Evolutionary conservation across 2,888 invertebrate genomes (phyloP), one percentile per base, ranked within the genome.

Genomic region (Crematogaster levior): DNA sequence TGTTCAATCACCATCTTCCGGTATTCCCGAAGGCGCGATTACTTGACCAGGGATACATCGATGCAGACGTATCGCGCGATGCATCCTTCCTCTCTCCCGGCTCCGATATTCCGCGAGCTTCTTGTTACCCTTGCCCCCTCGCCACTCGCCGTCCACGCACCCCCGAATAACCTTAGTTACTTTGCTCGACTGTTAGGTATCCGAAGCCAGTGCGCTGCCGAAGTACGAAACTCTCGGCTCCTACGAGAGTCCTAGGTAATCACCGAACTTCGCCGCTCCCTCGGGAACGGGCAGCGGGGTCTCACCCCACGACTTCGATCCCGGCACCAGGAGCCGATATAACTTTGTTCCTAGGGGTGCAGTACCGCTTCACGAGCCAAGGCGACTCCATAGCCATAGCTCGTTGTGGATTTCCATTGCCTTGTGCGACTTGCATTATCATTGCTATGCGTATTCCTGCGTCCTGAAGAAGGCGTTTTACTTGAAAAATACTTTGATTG

Each of bases 201-300:
- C 91, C 89, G 91, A 92, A 92, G 92, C 91, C 88, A 89, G 91
- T 88, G 92, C 90, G 91, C 90, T 89, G 90, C 91, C 92, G 91
- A 94, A 94, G 94, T 94, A 93, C 92, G 94, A 94, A 94, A 94
- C 94, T 94, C 93, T 87, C 88, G 86, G 87, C 91, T 93, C 93
- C 94, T 93, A 91, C 92, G 94, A 93, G 94, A 94, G 93, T 92
- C 94, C 94, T 93, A 92, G 94, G 94, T 94, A 94, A 94, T 94
- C 94, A 94, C 93, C 94, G 94, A 94, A 94, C 94, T 94, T 94
- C 93, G 93, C 81, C 81, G 90, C 92, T 94, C 94, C 93, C 94
- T 91, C 91, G 91, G 94, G 93, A 93, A 93, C 91, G 91, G 88
- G 88, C 88, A 87, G 83, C 87, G 85, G 73, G 86, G 85, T 82